A percentile compares a stretch with the other conserved stretches of the same genome.
phyloP scores from a whole-genome alignment of 2,113 vertebrate species.

The Campylomormyrus tamandua region DNA sequence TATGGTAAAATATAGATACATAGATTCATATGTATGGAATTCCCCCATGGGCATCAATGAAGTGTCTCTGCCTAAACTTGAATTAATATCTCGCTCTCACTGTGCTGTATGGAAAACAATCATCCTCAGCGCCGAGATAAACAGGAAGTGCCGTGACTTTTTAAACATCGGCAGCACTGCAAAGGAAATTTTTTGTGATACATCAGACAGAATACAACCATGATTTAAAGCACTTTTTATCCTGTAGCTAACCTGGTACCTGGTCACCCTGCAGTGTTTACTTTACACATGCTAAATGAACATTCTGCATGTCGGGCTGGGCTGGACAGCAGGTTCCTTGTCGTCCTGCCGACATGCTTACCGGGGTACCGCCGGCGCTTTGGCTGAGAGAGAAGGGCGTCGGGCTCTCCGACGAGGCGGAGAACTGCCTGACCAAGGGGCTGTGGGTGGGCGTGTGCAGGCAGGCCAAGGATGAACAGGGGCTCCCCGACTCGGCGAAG shows the following conservation, averaged over 20 bases:
- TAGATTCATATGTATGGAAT: background rate
- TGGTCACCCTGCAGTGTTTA: background rate
- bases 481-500: slow-evolving; percentile 59
- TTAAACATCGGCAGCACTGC: background rate
- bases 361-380: slow-evolving; percentile 48
- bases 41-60: background rate
- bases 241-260: background rate
- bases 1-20: background rate
- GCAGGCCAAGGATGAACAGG: slow-evolving; percentile 54
- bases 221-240: background rate
- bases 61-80: background rate
- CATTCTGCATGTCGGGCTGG: background rate
- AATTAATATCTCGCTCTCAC: background rate
- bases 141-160: background rate
- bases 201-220: background rate
- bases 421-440: slow-evolving; percentile 67
- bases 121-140: background rate
- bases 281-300: background rate
- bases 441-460: slow-evolving; percentile 56
- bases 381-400: slow-evolving; percentile 52
- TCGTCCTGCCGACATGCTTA: slow-evolving; percentile 42
- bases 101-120: background rate
- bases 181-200: background rate
- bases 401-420: slow-evolving; percentile 64
- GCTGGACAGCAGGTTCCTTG: background rate